phyloP scores from a whole-genome alignment of 2,888 invertebrate species.

The Scrobipalpa costella region DNA sequence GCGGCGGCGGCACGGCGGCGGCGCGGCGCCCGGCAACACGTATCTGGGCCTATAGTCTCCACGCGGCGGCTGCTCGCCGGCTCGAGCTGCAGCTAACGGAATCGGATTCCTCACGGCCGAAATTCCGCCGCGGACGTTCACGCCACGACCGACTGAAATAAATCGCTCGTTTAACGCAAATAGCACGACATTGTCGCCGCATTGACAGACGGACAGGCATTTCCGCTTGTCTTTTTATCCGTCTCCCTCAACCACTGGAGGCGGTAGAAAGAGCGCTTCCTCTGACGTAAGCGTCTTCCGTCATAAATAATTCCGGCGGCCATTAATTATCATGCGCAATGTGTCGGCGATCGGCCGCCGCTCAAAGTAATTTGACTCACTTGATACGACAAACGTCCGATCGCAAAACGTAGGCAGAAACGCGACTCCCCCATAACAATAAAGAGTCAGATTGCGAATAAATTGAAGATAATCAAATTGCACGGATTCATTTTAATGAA shows the following conservation, averaged over 20 bases:
- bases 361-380: constrained; percentile 52
- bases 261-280: constrained; percentile 44
- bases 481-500: constrained; percentile 29
- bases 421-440: constrained; percentile 37
- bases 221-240: constrained; percentile 75
- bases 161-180: constrained; percentile 79
- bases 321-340: constrained; percentile 45
- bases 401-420: constrained; percentile 44
- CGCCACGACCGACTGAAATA: constrained; percentile 78
- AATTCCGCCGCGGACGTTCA: constrained; percentile 78
- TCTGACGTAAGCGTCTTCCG: constrained; percentile 62
- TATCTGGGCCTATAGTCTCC: constrained; percentile 40
- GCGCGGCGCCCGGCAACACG: constrained; percentile 46
- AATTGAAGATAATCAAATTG: constrained; percentile 35
- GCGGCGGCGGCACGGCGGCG: too few relatives aligned
- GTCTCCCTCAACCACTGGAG: constrained; percentile 35
- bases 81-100: constrained; percentile 60
- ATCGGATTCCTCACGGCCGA: constrained; percentile 75
- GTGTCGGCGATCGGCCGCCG: constrained; percentile 31
- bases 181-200: constrained; percentile 76
- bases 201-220: constrained; percentile 73
- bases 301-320: constrained; percentile 50
- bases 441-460: not conserved
- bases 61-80: constrained; percentile 32
- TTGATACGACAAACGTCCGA: too few relatives aligned